Evolutionary conservation across 2,113 vertebrate genomes (phyloP).

Genomic region (Trematocara zebra): DNA sequence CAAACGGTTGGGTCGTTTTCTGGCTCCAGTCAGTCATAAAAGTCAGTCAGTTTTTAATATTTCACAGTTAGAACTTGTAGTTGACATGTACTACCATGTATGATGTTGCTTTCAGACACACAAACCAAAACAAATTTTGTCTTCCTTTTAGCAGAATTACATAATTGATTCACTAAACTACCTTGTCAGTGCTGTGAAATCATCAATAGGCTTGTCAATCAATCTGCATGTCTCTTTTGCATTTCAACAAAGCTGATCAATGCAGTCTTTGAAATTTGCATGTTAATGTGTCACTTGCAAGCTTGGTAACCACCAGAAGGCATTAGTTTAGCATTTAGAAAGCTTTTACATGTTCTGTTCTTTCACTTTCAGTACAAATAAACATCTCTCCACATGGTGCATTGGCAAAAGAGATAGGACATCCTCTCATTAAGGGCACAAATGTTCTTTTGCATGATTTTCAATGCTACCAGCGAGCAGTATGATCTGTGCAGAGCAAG

Average conservation of each 20-base stretch:
- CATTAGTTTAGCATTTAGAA: background rate
- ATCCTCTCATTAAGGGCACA: slow-evolving; percentile 19
- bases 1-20: background rate
- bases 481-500: background rate
- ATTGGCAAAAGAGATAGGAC: background rate
- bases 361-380: background rate
- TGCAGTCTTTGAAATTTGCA: background rate
- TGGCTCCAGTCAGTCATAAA: background rate
- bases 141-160: slow-evolving; percentile 8
- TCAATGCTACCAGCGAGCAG: background rate
- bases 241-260: slow-evolving; percentile 31
- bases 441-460: slow-evolving; percentile 17
- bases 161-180: slow-evolving; percentile 25
- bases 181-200: background rate
- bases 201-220: slow-evolving; percentile 16
- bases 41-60: background rate
- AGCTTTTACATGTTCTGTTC: background rate
- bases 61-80: background rate
- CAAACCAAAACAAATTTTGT: background rate
- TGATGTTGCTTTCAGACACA: background rate
- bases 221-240: slow-evolving; percentile 14
- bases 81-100: background rate
- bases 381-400: background rate
- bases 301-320: background rate
- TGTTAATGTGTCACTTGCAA: slow-evolving; percentile 4